A percentile compares a stretch with the other conserved stretches of the same genome.
Conservation (phyloP, 2,888 invertebrate species). For the Physocephala rufipes region DNA sequence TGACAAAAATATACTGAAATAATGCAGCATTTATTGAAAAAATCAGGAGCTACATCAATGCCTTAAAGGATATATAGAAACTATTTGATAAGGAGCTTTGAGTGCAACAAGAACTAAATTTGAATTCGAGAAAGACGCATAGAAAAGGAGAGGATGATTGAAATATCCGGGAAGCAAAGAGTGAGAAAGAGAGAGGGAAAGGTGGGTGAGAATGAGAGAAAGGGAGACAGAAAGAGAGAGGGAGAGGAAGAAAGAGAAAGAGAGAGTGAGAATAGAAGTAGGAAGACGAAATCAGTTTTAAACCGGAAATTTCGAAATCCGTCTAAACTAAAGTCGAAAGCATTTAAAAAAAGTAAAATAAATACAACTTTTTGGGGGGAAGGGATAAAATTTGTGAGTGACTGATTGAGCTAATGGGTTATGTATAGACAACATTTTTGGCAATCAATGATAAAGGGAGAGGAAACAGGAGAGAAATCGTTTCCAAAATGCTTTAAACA, state of each 20-base stretch:
- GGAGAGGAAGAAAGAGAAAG: not conserved
- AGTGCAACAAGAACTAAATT: too few species aligned
- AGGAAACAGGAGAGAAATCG: not conserved
- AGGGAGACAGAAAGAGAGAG: not conserved
- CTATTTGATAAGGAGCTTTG: not conserved
- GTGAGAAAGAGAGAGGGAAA: not conserved
- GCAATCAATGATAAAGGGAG: slow-evolving; percentile 22
- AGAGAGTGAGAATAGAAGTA: not conserved
- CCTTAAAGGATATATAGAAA: too few species aligned
- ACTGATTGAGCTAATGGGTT: not conserved
- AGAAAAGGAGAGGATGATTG: too few species aligned
- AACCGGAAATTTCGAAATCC: not conserved
- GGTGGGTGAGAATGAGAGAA: not conserved
- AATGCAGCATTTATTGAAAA: too few species aligned
- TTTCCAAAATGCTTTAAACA: not conserved
- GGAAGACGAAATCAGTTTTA: not conserved
- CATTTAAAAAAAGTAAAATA: not conserved
- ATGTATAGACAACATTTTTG: slow-evolving; percentile 11
- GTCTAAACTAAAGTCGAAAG: not conserved
- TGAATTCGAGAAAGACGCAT: too few species aligned
- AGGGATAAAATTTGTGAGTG: not conserved
- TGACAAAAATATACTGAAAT: too few species aligned
- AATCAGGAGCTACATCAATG: too few species aligned
- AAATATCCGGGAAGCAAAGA: too few species aligned
- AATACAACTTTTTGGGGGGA: not conserved